A percentile compares a stretch with the other conserved stretches of the same genome.
Conservation (phyloP, 1,140 invertebrate species). For the Lepidurus apus region DNA sequence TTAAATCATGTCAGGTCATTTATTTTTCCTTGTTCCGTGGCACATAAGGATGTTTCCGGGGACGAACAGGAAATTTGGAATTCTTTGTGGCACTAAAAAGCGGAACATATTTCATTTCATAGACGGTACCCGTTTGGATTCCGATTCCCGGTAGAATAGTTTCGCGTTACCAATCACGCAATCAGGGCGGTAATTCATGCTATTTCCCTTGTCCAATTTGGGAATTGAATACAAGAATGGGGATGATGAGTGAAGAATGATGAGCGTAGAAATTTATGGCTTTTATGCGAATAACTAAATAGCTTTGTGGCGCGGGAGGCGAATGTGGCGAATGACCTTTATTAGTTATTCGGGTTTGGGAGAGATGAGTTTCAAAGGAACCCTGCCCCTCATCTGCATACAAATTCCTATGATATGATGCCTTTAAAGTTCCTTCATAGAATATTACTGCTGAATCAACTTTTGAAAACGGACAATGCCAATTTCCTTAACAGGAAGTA, state of each 20-base stretch:
- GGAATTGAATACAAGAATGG: background rate
- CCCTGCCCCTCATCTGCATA: background rate
- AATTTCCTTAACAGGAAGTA: no score
- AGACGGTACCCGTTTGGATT: background rate
- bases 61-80: background rate
- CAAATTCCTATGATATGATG: background rate
- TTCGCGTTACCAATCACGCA: slow-evolving; percentile 1
- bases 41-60: background rate
- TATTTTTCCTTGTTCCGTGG: background rate
- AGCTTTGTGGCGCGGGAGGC: slow-evolving; percentile 7
- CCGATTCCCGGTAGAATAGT: background rate
- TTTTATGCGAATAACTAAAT: slow-evolving; percentile 16
- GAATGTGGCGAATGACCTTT: background rate
- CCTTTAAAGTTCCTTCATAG: background rate
- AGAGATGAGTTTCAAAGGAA: slow-evolving; percentile 9
- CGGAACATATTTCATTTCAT: background rate
- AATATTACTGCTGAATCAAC: no score
- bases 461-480: no score
- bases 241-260: slow-evolving; percentile 1
- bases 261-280: background rate
- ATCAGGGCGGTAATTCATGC: background rate
- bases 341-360: background rate
- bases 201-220: background rate
- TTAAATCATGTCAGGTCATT: background rate
- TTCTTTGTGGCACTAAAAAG: background rate